phyloP scores from a whole-genome alignment of 2,113 vertebrate genomes.

The Numenius arquata region DNA sequence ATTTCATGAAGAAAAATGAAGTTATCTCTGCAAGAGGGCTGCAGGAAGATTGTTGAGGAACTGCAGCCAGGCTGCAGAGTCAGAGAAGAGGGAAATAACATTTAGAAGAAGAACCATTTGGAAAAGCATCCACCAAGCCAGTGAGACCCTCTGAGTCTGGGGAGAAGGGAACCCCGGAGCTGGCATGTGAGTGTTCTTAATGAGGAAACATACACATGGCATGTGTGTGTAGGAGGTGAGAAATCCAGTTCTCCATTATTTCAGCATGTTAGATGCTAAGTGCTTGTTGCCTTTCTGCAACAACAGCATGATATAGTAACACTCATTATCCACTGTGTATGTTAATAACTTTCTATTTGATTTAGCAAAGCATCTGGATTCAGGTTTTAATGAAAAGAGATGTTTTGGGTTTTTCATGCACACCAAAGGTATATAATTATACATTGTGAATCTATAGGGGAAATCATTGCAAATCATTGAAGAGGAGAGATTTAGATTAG shows the following conservation, averaged over 20 bases:
- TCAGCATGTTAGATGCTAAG: not conserved
- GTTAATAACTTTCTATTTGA: not conserved
- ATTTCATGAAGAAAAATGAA: not conserved
- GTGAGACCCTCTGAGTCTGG: not conserved
- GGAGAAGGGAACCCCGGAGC: not conserved
- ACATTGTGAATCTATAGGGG: not conserved
- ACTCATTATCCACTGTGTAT: not conserved
- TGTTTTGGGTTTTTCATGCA: not conserved
- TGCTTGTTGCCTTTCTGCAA: not conserved
- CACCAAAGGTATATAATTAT: not conserved
- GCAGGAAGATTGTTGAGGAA: not conserved
- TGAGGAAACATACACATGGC: fast-evolving
- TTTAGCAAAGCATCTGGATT: not conserved
- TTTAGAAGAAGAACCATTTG: not conserved
- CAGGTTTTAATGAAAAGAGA: not conserved
- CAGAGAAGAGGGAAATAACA: not conserved
- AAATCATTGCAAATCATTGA: too few relatives aligned
- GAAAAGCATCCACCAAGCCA: not conserved
- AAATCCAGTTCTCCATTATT: not conserved
- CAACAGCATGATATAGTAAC: not conserved
- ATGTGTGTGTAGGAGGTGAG: not conserved
- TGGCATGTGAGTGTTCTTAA: not conserved
- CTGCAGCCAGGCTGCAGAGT: not conserved
- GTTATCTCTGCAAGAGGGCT: not conserved
- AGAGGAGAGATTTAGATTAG: too few relatives aligned